A percentile compares a stretch with the other conserved stretches of the same genome.
Evolutionary conservation across 2,888 invertebrate species (phyloP).

Genomic region (Drosophila paranaensis): DNA sequence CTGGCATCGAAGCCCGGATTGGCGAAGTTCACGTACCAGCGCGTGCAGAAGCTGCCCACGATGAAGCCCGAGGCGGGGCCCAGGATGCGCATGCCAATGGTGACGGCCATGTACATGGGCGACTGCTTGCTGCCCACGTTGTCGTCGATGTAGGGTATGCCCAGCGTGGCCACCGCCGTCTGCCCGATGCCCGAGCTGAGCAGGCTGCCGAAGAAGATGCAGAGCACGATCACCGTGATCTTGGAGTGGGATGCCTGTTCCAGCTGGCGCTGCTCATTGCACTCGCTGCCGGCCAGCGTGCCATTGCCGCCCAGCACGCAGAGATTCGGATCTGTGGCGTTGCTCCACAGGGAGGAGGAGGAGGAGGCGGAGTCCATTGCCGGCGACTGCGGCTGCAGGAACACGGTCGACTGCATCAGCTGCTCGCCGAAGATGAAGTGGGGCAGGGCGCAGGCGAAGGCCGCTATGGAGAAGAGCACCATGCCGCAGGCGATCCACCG

Average conservation of each 20-base stretch:
- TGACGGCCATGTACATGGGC: conserved; percentile 96
- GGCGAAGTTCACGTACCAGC: conserved; percentile 93
- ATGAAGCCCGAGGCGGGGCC: conserved; percentile 96
- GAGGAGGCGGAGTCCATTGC: neutral
- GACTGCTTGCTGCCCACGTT: conserved; percentile 96
- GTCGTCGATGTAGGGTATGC: conserved; percentile 97
- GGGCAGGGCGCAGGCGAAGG: conserved; percentile 94
- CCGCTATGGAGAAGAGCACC: conserved; percentile 93
- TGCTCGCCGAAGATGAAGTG: conserved; percentile 93
- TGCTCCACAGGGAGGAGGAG: conserved; percentile 43
- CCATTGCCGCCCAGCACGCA: conserved; percentile 68
- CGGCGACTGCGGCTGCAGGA: conserved; percentile 61
- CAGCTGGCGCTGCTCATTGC: conserved; percentile 87
- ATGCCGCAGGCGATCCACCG: conserved; percentile 97
- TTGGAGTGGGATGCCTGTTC: conserved; percentile 90
- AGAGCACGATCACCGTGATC: conserved; percentile 92
- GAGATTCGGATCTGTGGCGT: conserved; percentile 72
- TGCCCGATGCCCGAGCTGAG: conserved; percentile 96
- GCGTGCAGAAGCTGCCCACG: conserved; percentile 94
- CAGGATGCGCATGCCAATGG: conserved; percentile 95
- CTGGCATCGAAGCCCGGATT: conserved; percentile 91
- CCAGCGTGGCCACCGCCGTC: conserved; percentile 95
- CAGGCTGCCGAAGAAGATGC: conserved; percentile 94
- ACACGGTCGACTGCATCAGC: conserved; percentile 85
- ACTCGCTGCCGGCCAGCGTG: conserved; percentile 81